A percentile compares a stretch with the other conserved stretches of the same genome.
Evolutionary conservation across 2,797 vertebrate species (phyloP).

Genomic region (Pseudochirops cupreus): DNA sequence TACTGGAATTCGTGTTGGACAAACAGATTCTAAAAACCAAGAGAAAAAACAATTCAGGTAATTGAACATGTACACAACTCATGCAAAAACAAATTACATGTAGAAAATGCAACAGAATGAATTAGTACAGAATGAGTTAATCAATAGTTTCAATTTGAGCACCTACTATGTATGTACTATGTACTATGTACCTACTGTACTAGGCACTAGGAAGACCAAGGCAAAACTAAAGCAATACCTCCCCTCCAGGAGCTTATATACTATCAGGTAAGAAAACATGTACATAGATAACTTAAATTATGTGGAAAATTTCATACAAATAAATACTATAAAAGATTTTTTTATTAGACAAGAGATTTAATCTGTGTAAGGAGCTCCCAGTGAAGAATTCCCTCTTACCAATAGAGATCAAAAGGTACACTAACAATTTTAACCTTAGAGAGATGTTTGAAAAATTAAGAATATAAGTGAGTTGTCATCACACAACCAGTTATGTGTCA

Average conservation of each 20-base stretch:
- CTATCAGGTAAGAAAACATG: background rate
- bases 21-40: conserved; percentile 94
- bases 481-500: background rate
- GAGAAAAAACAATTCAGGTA: conserved; percentile 17
- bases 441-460: background rate
- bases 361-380: background rate
- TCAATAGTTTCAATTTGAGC: background rate
- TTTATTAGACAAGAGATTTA: conserved; percentile 24
- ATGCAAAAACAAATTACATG: background rate
- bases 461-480: background rate
- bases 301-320: conserved; percentile 27
- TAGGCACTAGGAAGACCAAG: background rate
- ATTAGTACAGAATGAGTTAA: background rate
- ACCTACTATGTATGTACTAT: background rate
- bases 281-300: conserved; percentile 16
- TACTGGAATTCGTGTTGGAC: conserved; percentile 93
- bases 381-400: background rate
- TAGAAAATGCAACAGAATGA: background rate
- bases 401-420: background rate
- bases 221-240: background rate
- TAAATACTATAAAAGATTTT: conserved; percentile 40
- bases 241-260: background rate
- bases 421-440: background rate
- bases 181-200: background rate
- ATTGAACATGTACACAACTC: background rate